phyloP scores from a whole-genome alignment of 2,888 invertebrate species.

The Sylvicola cinctus region DNA sequence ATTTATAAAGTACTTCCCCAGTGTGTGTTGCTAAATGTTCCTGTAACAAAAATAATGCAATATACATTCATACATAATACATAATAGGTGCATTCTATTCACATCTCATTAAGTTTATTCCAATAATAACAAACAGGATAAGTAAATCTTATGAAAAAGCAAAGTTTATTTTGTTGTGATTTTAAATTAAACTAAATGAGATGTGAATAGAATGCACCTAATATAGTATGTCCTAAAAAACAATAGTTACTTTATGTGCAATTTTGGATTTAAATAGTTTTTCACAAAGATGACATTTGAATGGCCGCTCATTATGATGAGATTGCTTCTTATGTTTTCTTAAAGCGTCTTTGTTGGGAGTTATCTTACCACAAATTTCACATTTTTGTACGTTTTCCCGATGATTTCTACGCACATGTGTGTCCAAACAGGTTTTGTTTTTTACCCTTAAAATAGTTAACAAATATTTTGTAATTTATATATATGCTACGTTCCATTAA shows the following conservation, averaged over 20 bases:
- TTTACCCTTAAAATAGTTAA: no score
- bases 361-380: constrained; percentile 16
- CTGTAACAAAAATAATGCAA: constrained; percentile 10
- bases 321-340: constrained; percentile 12
- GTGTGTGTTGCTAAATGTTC: constrained; percentile 21
- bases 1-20: constrained; percentile 16
- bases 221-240: no score
- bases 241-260: constrained; percentile 11
- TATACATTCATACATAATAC: not conserved
- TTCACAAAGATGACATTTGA: constrained; percentile 10
- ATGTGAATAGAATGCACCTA: no score
- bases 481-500: no score
- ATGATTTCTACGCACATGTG: constrained; percentile 4
- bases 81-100: no score
- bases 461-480: no score
- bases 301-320: constrained; percentile 9
- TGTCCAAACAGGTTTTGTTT: no score
- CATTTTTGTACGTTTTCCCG: constrained; percentile 15
- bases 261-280: constrained; percentile 20
- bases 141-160: no score
- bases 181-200: no score
- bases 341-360: constrained; percentile 11
- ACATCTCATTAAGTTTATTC: no score
- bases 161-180: no score
- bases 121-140: no score